These are phyloP conservation scores for Drosophila barbarae DNA, from an alignment of 2,888 invertebrate species.

Conservation along the genomic window DNA sequence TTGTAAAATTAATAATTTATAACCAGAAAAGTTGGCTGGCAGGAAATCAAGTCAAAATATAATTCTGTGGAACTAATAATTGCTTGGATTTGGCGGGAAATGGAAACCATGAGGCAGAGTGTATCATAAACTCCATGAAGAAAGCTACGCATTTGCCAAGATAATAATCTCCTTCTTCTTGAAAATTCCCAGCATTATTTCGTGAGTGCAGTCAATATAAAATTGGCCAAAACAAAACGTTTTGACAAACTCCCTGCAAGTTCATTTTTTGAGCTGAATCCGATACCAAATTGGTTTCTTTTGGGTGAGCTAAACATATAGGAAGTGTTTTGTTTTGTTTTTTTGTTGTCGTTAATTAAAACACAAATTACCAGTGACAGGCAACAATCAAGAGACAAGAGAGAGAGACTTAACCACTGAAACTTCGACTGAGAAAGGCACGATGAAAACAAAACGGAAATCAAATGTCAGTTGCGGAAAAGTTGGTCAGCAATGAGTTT, in stretches of 20 bases:
- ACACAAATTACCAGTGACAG: constrained; percentile 58
- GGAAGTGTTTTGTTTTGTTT: constrained; percentile 24
- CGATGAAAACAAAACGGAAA: constrained; percentile 54
- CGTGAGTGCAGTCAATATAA: constrained; percentile 27
- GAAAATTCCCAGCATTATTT: constrained; percentile 14
- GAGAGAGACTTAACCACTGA: constrained; percentile 1
- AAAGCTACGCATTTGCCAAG: constrained; percentile 15
- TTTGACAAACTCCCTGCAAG: constrained; percentile 19
- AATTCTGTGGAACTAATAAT: constrained; percentile 2
- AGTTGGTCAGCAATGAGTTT: constrained; percentile 45
- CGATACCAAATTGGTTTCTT: constrained; percentile 16
- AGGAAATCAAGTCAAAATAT: constrained; percentile 5
- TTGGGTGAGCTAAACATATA: constrained; percentile 27
- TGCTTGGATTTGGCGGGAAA: not conserved
- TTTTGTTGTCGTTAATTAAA: constrained; percentile 40
- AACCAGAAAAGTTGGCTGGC: no score
- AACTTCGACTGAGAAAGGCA: not conserved
- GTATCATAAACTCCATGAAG: constrained; percentile 2
- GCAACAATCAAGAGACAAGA: constrained; percentile 22
- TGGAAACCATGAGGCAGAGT: not conserved
- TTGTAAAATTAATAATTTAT: not conserved
- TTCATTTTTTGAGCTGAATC: not conserved
- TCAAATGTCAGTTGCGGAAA: constrained; percentile 61
- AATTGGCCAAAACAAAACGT: constrained; percentile 35
- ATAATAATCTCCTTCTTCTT: constrained; percentile 6